phyloP scores from a whole-genome alignment of 2,113 vertebrate species.

The Corythaeola cristata region DNA sequence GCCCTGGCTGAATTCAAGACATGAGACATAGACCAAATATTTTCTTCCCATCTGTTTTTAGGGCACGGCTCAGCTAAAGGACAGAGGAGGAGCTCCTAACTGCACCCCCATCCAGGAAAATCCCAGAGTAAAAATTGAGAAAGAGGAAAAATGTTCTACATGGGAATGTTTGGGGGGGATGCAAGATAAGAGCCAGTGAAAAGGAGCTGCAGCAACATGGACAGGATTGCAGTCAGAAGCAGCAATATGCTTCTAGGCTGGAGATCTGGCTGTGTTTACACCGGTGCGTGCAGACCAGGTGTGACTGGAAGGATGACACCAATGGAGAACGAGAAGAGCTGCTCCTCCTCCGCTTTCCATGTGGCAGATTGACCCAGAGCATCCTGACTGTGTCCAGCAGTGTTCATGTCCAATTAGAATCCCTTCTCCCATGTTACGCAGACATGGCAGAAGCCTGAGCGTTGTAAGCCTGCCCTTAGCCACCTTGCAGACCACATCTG shows the following conservation, averaged over 20 bases:
- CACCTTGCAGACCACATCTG: neutral
- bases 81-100: neutral
- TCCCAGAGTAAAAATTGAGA: slow-evolving; percentile 9
- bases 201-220: neutral
- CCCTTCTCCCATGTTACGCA: neutral
- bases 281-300: neutral
- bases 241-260: neutral
- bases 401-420: neutral
- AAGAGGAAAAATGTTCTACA: neutral
- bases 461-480: neutral
- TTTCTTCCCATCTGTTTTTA: neutral
- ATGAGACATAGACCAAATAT: neutral
- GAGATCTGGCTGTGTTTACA: neutral
- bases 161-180: slow-evolving; percentile 22
- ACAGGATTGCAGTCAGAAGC: neutral
- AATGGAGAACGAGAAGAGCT: neutral
- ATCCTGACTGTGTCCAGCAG: neutral
- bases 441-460: neutral
- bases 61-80: neutral
- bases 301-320: neutral
- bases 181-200: neutral
- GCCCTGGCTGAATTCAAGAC: neutral
- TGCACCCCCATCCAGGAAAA: slow-evolving; percentile 13
- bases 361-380: neutral
- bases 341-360: neutral